phyloP scores from a whole-genome alignment of 1,140 invertebrate species.

The Tetragnatha versicolor region DNA sequence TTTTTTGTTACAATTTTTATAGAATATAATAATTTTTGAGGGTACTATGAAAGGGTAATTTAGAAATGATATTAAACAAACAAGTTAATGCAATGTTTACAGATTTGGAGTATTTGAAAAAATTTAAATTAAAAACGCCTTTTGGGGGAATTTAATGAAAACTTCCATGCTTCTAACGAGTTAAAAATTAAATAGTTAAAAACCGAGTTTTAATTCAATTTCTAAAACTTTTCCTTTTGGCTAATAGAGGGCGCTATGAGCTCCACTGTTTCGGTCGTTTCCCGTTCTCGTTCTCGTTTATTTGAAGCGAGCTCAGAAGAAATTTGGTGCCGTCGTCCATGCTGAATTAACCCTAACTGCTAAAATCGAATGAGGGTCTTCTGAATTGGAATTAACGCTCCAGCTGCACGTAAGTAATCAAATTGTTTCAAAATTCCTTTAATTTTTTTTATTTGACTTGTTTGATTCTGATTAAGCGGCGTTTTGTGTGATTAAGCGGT shows the following conservation, averaged over 20 bases:
- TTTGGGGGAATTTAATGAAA: no score
- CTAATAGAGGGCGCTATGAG: not conserved
- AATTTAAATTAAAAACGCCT: no score
- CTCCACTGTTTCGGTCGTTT: no score
- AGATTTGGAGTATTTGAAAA: no score
- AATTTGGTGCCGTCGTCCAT: slow-evolving; percentile 4
- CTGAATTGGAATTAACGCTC: not conserved
- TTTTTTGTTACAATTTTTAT: not conserved
- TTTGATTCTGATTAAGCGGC: slow-evolving; percentile 37
- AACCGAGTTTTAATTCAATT: no score
- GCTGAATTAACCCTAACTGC: not conserved
- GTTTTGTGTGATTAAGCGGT: slow-evolving; percentile 36
- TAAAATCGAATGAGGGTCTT: no score
- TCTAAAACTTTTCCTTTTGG: not conserved
- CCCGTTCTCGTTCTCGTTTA: not conserved
- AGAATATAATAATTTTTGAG: no score
- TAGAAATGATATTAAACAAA: no score
- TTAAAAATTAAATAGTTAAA: no score
- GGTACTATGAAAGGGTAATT: no score
- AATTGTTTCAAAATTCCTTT: not conserved
- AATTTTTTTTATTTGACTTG: not conserved
- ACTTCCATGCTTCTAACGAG: no score
- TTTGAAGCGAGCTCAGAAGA: not conserved
- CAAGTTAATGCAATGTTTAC: no score
- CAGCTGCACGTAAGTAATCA: not conserved